These are phyloP conservation scores for Sitta carolinensis DNA, from an alignment of 2,797 vertebrate species.

Conservation along the genomic window DNA sequence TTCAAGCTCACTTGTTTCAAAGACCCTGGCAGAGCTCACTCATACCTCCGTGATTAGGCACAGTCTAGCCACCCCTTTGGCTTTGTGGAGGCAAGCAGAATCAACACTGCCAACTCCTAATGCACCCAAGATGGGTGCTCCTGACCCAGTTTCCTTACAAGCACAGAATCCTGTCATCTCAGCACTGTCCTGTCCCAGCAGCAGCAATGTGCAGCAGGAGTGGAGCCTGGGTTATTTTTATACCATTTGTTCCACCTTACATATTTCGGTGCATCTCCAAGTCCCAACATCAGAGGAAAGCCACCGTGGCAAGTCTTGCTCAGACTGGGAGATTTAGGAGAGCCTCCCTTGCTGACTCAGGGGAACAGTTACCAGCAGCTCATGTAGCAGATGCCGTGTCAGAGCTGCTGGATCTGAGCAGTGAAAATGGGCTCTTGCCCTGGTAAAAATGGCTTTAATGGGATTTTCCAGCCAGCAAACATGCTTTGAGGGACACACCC, in stretches of 20 bases:
- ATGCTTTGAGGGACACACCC: background rate
- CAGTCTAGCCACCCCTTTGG: background rate
- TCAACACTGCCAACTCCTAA: background rate
- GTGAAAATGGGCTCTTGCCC: background rate
- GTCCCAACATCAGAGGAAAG: background rate
- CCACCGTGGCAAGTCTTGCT: background rate
- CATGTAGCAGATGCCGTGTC: background rate
- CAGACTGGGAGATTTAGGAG: background rate
- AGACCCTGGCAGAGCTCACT: background rate
- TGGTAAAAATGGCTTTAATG: background rate
- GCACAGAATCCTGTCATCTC: background rate
- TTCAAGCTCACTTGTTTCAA: background rate
- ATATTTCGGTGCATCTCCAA: background rate
- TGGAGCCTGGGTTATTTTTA: background rate
- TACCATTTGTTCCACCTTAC: background rate
- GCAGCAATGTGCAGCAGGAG: background rate
- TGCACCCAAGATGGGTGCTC: background rate
- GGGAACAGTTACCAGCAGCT: background rate
- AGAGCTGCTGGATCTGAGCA: background rate
- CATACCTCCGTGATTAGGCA: background rate
- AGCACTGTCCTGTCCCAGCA: background rate
- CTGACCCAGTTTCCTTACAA: background rate
- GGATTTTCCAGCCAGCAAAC: slow-evolving; percentile 28
- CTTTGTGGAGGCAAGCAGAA: background rate
- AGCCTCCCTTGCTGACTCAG: background rate